Evolutionary conservation across 2,888 invertebrate species (phyloP).

Genomic region (Cetonia aurata): DNA sequence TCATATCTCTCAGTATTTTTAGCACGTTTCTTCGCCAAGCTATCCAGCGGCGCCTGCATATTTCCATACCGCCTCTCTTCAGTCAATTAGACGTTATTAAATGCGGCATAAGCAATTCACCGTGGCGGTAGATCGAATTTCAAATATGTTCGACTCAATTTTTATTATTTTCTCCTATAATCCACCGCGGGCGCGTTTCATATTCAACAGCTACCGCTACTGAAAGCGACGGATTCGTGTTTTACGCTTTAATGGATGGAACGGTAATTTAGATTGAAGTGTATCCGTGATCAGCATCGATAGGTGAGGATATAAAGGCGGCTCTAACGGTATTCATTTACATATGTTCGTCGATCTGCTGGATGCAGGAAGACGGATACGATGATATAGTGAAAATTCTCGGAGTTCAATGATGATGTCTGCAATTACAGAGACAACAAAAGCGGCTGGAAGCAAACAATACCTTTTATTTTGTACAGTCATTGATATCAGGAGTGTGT

Average conservation of each 20-base stretch:
- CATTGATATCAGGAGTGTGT: too few relatives aligned
- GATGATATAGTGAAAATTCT: too few relatives aligned
- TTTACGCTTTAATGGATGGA: constrained; percentile 38
- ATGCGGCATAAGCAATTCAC: background rate
- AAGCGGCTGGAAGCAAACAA: too few relatives aligned
- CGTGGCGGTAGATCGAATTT: too few relatives aligned
- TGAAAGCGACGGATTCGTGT: constrained; percentile 33
- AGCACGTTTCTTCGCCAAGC: too few relatives aligned
- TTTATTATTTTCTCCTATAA: constrained; percentile 6
- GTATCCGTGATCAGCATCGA: constrained; percentile 38
- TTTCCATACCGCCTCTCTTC: background rate
- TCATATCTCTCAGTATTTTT: too few relatives aligned
- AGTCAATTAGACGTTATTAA: constrained; percentile 5
- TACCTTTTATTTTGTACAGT: too few relatives aligned
- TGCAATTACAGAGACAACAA: too few relatives aligned
- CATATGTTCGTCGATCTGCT: constrained; percentile 11
- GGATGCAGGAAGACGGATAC: too few relatives aligned
- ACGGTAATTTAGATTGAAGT: constrained; percentile 39
- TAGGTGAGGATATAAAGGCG: constrained; percentile 35
- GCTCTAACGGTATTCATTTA: constrained; percentile 17
- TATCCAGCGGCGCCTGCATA: too few relatives aligned
- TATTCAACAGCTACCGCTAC: constrained; percentile 14
- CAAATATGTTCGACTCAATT: background rate
- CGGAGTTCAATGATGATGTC: too few relatives aligned
- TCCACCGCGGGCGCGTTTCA: constrained; percentile 11